phyloP scores from a whole-genome alignment of 2,888 invertebrate genomes.

The Tyria jacobaeae region DNA sequence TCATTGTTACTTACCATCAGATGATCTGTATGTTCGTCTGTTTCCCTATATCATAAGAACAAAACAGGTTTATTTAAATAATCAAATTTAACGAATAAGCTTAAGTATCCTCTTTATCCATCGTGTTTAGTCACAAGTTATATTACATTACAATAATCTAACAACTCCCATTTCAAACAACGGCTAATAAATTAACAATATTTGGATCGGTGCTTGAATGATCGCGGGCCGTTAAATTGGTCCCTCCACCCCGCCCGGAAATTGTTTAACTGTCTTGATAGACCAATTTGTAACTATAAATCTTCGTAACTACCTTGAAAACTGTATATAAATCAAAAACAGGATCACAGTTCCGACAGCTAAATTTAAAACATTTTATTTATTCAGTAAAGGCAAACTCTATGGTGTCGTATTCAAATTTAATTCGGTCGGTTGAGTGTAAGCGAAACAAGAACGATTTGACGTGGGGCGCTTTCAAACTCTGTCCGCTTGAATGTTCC shows the following conservation, averaged over 20 bases:
- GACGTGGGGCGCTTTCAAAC: constrained; percentile 50
- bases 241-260: constrained; percentile 49
- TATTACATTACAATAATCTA: constrained; percentile 17
- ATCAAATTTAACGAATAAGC: background rate
- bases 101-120: background rate
- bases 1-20: too few species aligned
- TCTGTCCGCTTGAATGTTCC: constrained; percentile 37
- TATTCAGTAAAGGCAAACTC: constrained; percentile 27
- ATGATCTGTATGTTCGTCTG: too few species aligned
- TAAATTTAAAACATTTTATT: constrained; percentile 39
- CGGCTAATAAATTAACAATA: constrained; percentile 29
- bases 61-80: too few species aligned
- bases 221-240: constrained; percentile 45
- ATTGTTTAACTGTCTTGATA: constrained; percentile 47
- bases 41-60: too few species aligned
- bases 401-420: constrained; percentile 48
- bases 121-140: background rate
- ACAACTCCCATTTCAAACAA: constrained; percentile 29
- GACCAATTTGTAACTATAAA: constrained; percentile 53
- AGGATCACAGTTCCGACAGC: constrained; percentile 33
- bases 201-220: constrained; percentile 33
- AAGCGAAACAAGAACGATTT: constrained; percentile 43
- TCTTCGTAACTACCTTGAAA: constrained; percentile 38
- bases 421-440: constrained; percentile 52
- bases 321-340: constrained; percentile 45